These are phyloP conservation scores for Esox masquinongy DNA, from an alignment of 2,797 vertebrate species.

Conservation along the genomic window DNA sequence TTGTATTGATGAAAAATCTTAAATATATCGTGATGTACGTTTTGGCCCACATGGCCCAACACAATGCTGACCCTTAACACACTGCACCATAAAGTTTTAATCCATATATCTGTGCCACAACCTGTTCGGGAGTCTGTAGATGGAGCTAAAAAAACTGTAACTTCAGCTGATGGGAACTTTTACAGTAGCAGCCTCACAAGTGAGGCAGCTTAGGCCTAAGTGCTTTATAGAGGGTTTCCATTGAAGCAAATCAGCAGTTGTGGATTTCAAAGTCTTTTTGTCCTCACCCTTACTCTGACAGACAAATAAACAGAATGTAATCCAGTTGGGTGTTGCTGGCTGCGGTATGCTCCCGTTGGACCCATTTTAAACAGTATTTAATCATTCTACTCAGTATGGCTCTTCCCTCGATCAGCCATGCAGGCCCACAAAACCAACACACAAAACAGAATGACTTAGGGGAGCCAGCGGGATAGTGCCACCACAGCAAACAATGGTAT, in stretches of 20 bases:
- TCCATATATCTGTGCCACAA: no score
- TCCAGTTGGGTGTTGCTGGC: not conserved
- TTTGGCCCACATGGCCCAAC: no score
- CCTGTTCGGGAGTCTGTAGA: no score
- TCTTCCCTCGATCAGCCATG: not conserved
- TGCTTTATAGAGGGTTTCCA: not conserved
- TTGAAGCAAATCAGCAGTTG: not conserved
- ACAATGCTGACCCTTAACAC: no score
- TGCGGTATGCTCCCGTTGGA: not conserved
- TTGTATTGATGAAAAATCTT: no score
- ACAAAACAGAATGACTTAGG: constrained; percentile 3
- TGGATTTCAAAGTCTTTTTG: not conserved
- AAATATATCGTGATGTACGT: no score
- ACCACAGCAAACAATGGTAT: constrained; percentile 29
- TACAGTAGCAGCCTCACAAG: not conserved
- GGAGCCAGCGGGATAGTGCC: constrained; percentile 31
- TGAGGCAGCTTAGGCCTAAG: not conserved
- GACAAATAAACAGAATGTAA: not conserved
- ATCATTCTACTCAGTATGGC: not conserved
- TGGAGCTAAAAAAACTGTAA: no score
- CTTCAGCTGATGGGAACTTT: not conserved
- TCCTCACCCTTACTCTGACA: not conserved
- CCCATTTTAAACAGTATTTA: constrained; percentile 24
- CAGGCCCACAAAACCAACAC: not conserved
- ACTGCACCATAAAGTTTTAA: no score